A percentile compares a stretch with the other conserved stretches of the same genome.
These are phyloP conservation scores for Apotomis betuletana DNA, from an alignment of 2,888 invertebrate genomes.

Conservation along the genomic window DNA sequence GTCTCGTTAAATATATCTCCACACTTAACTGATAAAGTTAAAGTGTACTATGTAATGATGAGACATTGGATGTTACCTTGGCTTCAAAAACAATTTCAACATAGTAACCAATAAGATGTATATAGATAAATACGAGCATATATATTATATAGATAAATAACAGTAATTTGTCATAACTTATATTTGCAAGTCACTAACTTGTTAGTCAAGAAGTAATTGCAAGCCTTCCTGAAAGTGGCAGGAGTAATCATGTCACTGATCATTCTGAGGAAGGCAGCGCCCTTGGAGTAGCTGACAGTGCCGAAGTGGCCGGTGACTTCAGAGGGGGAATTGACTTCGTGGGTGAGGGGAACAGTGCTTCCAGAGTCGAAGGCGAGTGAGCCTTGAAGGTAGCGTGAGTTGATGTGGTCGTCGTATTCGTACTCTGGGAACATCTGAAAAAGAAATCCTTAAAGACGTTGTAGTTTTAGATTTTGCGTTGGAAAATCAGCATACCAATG, in stretches of 20 bases:
- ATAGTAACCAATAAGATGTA: too few species aligned
- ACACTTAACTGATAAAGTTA: too few species aligned
- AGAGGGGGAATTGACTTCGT: conserved; percentile 83
- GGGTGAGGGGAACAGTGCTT: conserved; percentile 81
- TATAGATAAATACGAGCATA: too few species aligned
- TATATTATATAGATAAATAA: not conserved
- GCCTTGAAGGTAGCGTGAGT: conserved; percentile 86
- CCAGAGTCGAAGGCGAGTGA: conserved; percentile 81
- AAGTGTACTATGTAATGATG: too few species aligned
- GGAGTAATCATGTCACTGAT: conserved; percentile 67
- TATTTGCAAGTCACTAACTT: conserved; percentile 70
- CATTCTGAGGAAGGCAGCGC: conserved; percentile 76
- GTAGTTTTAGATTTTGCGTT: too few species aligned
- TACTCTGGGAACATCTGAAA: conserved; percentile 85
- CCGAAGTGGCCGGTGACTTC: conserved; percentile 87
- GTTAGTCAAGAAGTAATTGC: conserved; percentile 66
- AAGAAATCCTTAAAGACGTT: not conserved
- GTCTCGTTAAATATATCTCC: not conserved
- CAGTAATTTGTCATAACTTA: not conserved
- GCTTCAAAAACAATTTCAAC: too few species aligned
- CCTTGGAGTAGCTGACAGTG: conserved; percentile 88
- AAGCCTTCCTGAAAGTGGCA: conserved; percentile 64
- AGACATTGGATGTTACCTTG: too few species aligned
- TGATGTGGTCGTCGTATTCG: conserved; percentile 88
- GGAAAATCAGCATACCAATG: too few species aligned